phyloP scores from a whole-genome alignment of 2,113 vertebrate species.

The Corythornis madagascariensis region DNA sequence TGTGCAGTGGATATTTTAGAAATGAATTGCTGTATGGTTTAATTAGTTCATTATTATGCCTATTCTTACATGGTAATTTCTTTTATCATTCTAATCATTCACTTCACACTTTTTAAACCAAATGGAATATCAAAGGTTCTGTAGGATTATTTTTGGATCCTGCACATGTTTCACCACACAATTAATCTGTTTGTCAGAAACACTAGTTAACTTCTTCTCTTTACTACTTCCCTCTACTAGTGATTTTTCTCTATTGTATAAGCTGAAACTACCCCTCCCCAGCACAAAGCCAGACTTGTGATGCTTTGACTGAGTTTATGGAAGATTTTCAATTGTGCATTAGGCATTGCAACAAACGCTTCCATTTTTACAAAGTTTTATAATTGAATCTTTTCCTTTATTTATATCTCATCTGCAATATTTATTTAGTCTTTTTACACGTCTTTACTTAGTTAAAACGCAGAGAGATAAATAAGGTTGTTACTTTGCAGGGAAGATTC shows the following conservation, averaged over 20 bases:
- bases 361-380: slow-evolving; percentile 47
- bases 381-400: slow-evolving; percentile 33
- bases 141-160: slow-evolving; percentile 60
- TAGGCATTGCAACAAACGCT: neutral
- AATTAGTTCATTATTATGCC: slow-evolving; percentile 71
- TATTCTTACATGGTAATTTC: slow-evolving; percentile 67
- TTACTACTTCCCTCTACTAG: slow-evolving; percentile 49
- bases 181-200: slow-evolving; percentile 73
- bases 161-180: slow-evolving; percentile 58
- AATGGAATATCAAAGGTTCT: slow-evolving; percentile 66
- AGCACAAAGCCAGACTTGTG: neutral
- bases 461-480: slow-evolving; percentile 75
- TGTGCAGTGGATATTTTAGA: slow-evolving; percentile 69
- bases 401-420: slow-evolving; percentile 44
- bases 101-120: slow-evolving; percentile 57
- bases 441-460: slow-evolving; percentile 75
- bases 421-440: slow-evolving; percentile 75
- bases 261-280: neutral
- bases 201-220: slow-evolving; percentile 42
- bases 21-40: slow-evolving; percentile 69
- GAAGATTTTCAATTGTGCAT: neutral
- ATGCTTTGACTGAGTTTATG: neutral
- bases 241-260: neutral
- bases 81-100: slow-evolving; percentile 73
- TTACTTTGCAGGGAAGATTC: slow-evolving; percentile 73